Evolutionary conservation across 2,888 invertebrate species (phyloP).

Genomic region (Hesperia comma): DNA sequence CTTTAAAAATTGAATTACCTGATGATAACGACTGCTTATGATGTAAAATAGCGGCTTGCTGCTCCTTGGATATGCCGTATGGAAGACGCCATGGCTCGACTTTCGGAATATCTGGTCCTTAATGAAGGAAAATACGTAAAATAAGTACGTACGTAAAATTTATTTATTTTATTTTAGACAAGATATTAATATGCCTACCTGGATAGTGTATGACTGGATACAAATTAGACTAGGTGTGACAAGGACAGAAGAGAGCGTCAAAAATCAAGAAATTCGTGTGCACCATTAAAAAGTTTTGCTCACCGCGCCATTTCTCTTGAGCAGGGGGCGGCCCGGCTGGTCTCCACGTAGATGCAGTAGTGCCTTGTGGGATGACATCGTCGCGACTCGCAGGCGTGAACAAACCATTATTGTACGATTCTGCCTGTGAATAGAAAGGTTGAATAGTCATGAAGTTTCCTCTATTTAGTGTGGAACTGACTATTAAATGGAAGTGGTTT

Average conservation of each 20-base stretch:
- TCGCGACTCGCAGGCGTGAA: conserved; percentile 58
- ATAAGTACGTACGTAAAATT: no score
- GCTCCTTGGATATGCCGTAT: conserved; percentile 51
- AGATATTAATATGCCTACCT: no score
- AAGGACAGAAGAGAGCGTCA: no score
- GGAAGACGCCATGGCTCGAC: conserved; percentile 67
- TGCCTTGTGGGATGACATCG: conserved; percentile 63
- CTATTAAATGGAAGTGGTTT: no score
- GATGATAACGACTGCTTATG: conserved; percentile 86
- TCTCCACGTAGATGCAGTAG: conserved; percentile 52
- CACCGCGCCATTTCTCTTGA: conserved; percentile 60
- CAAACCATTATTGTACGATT: conserved; percentile 55
- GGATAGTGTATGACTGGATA: no score
- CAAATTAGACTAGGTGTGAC: no score
- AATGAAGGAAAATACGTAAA: neutral
- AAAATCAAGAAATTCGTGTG: no score
- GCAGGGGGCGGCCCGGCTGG: conserved; percentile 46
- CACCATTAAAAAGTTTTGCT: conserved; percentile 8
- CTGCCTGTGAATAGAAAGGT: conserved; percentile 48
- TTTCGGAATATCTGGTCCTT: conserved; percentile 49
- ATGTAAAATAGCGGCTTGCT: conserved; percentile 75
- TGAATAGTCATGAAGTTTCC: neutral
- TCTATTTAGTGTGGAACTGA: neutral
- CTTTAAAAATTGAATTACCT: conserved; percentile 51
- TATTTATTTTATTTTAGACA: no score